These are phyloP conservation scores for Andinoacara biseriatus DNA, from an alignment of 2,113 vertebrate species.

Conservation along the genomic window DNA sequence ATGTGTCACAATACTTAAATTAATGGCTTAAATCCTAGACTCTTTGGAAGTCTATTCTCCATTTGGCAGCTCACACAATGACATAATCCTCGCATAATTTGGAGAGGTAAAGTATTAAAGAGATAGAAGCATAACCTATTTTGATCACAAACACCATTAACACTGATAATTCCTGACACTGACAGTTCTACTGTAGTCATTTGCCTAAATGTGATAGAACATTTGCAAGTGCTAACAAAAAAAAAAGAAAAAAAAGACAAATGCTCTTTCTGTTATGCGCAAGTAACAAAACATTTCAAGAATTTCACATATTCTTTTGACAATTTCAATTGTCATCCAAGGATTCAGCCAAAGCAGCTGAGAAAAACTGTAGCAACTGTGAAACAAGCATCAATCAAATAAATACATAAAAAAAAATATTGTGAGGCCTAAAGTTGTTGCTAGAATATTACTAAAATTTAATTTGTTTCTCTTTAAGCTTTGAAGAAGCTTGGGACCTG, in stretches of 20 bases:
- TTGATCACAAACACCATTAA: background rate
- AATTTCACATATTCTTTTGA: constrained; percentile 1
- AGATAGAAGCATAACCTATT: background rate
- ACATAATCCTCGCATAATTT: background rate
- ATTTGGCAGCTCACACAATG: background rate
- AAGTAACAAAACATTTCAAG: background rate
- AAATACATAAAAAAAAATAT: background rate
- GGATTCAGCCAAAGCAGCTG: background rate
- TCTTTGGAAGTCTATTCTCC: background rate
- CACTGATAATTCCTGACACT: background rate
- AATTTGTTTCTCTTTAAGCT: background rate
- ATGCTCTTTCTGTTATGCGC: background rate
- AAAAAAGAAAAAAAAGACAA: background rate
- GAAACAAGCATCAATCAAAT: background rate
- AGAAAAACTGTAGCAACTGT: background rate
- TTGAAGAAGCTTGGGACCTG: background rate
- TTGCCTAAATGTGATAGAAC: background rate
- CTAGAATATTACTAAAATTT: background rate
- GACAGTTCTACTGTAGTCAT: background rate
- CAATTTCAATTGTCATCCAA: background rate
- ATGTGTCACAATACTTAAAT: background rate
- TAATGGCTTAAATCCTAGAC: background rate
- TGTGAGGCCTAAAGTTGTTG: background rate
- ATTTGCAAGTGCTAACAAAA: background rate
- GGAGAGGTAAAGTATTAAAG: background rate